Evolutionary conservation across 1,140 invertebrate species (phyloP).

Genomic region (Penaeus chinensis): DNA sequence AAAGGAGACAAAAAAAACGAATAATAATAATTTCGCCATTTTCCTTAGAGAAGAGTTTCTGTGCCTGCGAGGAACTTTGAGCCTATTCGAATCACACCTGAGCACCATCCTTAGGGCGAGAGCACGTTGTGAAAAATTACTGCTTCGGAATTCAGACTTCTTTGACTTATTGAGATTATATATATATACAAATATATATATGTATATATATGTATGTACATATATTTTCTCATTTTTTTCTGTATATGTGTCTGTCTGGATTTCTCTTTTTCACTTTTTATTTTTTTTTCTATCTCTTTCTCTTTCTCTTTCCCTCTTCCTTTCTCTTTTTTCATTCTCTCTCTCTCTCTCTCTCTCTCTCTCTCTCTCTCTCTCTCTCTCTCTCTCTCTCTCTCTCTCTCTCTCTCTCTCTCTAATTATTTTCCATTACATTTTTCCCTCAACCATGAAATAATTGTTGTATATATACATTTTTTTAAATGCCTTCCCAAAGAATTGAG

Average conservation of each 20-base stretch:
- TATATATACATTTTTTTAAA: too few relatives aligned
- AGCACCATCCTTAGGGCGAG: too few relatives aligned
- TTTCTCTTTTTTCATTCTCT: neutral
- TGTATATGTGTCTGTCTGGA: neutral
- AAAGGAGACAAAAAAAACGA: too few relatives aligned
- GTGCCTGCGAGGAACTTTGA: too few relatives aligned
- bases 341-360: constrained; percentile 9
- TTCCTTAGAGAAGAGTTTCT: too few relatives aligned
- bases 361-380: constrained; percentile 14
- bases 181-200: neutral
- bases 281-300: neutral
- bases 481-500: too few relatives aligned
- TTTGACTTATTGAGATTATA: too few relatives aligned
- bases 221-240: neutral
- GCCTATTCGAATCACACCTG: too few relatives aligned
- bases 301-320: neutral
- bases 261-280: neutral
- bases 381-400: neutral
- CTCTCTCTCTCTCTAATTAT: neutral
- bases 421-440: neutral
- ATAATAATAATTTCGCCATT: too few relatives aligned
- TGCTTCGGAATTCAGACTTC: too few relatives aligned
- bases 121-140: too few relatives aligned
- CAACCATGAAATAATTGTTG: too few relatives aligned
- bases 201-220: neutral